Conservation (phyloP, 1,140 invertebrate genomes). For the Andrena cerasifolii region DNA sequence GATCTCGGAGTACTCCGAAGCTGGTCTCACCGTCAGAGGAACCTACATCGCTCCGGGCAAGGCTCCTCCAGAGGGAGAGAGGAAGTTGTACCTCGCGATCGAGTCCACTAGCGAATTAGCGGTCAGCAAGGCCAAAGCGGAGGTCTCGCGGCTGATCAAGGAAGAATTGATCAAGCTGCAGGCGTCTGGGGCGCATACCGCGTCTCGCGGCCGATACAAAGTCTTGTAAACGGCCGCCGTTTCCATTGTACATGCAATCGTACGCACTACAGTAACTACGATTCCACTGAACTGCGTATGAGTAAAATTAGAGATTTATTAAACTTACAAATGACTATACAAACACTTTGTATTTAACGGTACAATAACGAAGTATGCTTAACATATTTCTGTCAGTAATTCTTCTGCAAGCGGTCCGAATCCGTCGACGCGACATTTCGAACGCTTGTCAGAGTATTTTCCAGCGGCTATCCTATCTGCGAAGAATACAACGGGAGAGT, state of each 20-base stretch:
- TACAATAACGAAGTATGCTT: conserved; percentile 63
- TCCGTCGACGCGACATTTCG: conserved; percentile 22
- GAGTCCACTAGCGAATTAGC: conserved; percentile 98
- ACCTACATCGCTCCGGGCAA: conserved; percentile 97
- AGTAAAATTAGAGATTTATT: conserved; percentile 65
- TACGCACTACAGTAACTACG: not conserved
- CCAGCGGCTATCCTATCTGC: conserved; percentile 9
- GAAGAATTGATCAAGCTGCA: conserved; percentile 98
- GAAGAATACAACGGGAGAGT: conserved; percentile 25
- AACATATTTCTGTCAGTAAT: conserved; percentile 44
- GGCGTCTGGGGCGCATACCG: conserved; percentile 92
- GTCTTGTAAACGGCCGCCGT: conserved; percentile 87
- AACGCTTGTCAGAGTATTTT: conserved; percentile 23
- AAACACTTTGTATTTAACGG: conserved; percentile 67
- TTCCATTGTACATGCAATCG: conserved; percentile 1
- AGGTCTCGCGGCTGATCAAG: conserved; percentile 98
- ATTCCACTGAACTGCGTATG: conserved; percentile 31
- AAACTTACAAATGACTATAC: conserved; percentile 61
- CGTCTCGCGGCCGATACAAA: conserved; percentile 97
- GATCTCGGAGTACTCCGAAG: conserved; percentile 99
- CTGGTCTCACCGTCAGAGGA: conserved; percentile 98
- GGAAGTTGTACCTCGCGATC: conserved; percentile 99
- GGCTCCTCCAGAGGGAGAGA: conserved; percentile 94
- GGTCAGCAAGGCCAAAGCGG: conserved; percentile 98
- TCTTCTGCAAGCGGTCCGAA: conserved; percentile 31